Conservation (phyloP, 2,797 vertebrate species). For the Takifugu ocellatus region DNA sequence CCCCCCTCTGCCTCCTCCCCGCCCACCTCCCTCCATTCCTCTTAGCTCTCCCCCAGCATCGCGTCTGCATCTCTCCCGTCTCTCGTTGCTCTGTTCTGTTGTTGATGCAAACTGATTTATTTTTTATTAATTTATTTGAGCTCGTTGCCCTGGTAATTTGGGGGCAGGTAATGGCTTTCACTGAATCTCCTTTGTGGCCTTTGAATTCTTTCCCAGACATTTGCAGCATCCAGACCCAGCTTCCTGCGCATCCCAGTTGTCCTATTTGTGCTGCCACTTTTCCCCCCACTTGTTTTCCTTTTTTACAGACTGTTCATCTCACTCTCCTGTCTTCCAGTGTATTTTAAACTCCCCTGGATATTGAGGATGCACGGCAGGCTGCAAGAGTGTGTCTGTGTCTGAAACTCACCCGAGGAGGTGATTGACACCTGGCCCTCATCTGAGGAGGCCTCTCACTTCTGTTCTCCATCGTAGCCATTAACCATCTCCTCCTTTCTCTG, state of each 20-base stretch:
- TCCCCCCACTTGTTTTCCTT: conserved; percentile 15
- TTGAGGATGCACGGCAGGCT: conserved; percentile 53
- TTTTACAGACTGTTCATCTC: conserved; percentile 25
- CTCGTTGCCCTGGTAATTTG: conserved; percentile 93
- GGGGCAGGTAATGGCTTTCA: conserved; percentile 91
- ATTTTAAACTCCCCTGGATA: conserved; percentile 85
- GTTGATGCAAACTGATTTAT: conserved; percentile 68
- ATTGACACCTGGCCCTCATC: conserved; percentile 84
- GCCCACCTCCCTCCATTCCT: conserved; percentile 14
- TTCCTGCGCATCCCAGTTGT: conserved; percentile 49
- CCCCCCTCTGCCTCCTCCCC: conserved; percentile 24
- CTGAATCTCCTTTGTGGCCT: conserved; percentile 86
- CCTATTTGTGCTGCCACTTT: conserved; percentile 50
- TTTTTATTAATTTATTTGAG: conserved; percentile 76
- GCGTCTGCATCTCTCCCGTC: conserved; percentile 44
- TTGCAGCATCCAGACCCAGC: conserved; percentile 53
- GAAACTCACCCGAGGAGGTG: conserved; percentile 81
- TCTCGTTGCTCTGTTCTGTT: conserved; percentile 47
- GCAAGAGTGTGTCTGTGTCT: conserved; percentile 58
- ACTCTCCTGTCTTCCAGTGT: conserved; percentile 43
- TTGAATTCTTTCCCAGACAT: conserved; percentile 75
- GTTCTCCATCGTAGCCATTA: conserved; percentile 60
- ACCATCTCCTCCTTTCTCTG: conserved; percentile 45
- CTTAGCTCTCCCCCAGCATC: conserved; percentile 18
- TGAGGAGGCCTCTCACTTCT: conserved; percentile 70